These are phyloP conservation scores for Tragelaphus scriptus DNA, from an alignment of 2,113 vertebrate species.

Conservation along the genomic window DNA sequence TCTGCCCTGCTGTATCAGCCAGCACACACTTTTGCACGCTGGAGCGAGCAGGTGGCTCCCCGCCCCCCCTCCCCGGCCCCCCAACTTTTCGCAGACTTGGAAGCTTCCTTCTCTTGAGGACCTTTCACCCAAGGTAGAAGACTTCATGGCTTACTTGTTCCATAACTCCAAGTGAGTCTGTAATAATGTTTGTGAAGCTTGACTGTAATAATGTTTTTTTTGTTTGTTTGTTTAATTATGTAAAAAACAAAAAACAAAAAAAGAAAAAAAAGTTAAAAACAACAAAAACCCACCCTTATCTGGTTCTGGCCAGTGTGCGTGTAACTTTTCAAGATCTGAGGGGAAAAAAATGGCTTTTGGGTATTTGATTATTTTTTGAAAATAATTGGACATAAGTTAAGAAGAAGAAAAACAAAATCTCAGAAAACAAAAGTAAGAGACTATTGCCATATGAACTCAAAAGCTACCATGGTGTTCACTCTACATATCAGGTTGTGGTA, in stretches of 20 bases:
- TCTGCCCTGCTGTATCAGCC: constrained; percentile 94
- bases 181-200: constrained; percentile 82
- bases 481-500: constrained; percentile 83
- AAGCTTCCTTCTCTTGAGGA: constrained; percentile 87
- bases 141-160: constrained; percentile 91
- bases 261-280: constrained; percentile 49
- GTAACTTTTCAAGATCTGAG: constrained; percentile 80
- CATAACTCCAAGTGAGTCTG: constrained; percentile 95
- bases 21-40: constrained; percentile 88
- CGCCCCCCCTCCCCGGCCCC: background rate
- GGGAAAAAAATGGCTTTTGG: constrained; percentile 80
- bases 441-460: constrained; percentile 83
- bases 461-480: constrained; percentile 81
- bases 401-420: constrained; percentile 55
- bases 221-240: constrained; percentile 55
- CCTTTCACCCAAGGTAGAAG: constrained; percentile 88
- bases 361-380: constrained; percentile 72
- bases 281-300: constrained; percentile 69
- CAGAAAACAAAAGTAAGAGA: constrained; percentile 73
- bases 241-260: constrained; percentile 67
- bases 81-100: constrained; percentile 78
- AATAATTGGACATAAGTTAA: constrained; percentile 70
- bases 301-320: constrained; percentile 77
- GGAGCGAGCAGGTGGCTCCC: constrained; percentile 73
- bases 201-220: constrained; percentile 80